Percentiles rank a stretch among this genome's conserved stretches.
Conservation (phyloP, 2,797 vertebrate species). For the Urophycis tenuis region DNA sequence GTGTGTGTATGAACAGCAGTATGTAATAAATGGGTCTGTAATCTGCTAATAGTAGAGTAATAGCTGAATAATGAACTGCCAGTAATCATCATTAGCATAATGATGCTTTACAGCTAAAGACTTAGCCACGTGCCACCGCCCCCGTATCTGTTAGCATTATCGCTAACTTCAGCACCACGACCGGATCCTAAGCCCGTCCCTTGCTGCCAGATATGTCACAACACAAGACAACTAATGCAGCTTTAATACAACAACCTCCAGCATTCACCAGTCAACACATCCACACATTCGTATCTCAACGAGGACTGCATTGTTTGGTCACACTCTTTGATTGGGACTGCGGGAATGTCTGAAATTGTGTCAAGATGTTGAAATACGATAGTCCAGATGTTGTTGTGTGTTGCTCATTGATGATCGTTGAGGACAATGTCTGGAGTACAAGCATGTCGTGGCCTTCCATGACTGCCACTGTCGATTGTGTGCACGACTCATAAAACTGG, state of each 20-base stretch:
- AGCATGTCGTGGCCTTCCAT: too few relatives aligned
- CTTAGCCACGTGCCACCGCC: constrained; percentile 32
- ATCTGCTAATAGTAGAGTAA: constrained; percentile 56
- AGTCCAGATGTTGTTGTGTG: too few relatives aligned
- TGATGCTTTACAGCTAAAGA: constrained; percentile 54
- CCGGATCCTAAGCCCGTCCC: neutral
- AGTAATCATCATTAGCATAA: constrained; percentile 60
- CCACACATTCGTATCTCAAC: neutral
- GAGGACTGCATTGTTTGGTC: neutral
- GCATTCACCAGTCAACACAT: neutral
- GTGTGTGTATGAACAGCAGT: constrained; percentile 10
- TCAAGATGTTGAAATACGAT: neutral
- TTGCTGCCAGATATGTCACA: neutral
- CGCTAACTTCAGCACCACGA: neutral
- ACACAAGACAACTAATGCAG: neutral
- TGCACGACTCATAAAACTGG: too few relatives aligned
- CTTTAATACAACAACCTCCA: neutral
- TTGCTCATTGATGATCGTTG: too few relatives aligned
- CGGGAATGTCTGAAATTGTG: neutral
- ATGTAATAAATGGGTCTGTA: constrained; percentile 33
- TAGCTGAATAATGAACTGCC: constrained; percentile 58
- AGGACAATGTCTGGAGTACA: too few relatives aligned
- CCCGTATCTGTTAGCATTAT: neutral
- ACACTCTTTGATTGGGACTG: neutral
- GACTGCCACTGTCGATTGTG: too few relatives aligned